Percentiles rank a stretch among this genome's conserved stretches.
These are phyloP conservation scores for Ligdia adustata DNA, from an alignment of 2,888 invertebrate species.

Conservation along the genomic window DNA sequence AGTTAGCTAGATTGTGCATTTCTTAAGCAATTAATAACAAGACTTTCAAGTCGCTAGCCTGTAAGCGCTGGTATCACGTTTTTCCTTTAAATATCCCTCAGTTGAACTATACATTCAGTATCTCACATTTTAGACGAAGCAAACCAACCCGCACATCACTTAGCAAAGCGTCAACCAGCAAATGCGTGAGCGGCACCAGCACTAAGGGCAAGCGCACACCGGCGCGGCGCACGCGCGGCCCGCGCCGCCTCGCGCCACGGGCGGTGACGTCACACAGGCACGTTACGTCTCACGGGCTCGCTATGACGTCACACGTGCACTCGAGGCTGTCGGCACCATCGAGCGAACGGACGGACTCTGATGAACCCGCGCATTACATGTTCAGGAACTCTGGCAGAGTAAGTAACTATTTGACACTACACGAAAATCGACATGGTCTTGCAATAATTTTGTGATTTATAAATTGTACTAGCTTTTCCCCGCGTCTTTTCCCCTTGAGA, in stretches of 20 bases:
- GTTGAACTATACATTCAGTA: too few species aligned
- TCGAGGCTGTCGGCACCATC: slow-evolving; percentile 66
- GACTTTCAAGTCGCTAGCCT: too few species aligned
- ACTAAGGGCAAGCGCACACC: slow-evolving; percentile 48
- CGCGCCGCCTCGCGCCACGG: slow-evolving; percentile 37
- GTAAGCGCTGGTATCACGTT: too few species aligned
- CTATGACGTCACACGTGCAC: too few species aligned
- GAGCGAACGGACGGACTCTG: slow-evolving; percentile 73
- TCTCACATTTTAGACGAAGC: too few species aligned
- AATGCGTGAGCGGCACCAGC: slow-evolving; percentile 40
- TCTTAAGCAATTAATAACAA: too few species aligned
- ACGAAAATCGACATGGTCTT: too few species aligned
- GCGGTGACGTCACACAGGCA: slow-evolving; percentile 25
- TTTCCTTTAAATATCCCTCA: too few species aligned
- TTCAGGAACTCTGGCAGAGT: slow-evolving; percentile 61
- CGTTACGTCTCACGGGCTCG: slow-evolving; percentile 22
- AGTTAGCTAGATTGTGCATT: too few species aligned
- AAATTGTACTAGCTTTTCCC: too few species aligned
- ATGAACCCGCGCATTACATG: slow-evolving; percentile 61
- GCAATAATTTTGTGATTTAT: too few species aligned
- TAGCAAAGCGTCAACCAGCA: slow-evolving; percentile 47
- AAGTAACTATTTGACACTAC: slow-evolving; percentile 27
- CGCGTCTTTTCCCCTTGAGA: too few species aligned
- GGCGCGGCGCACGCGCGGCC: slow-evolving; percentile 48
- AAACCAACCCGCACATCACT: slow-evolving; percentile 58